Percentiles rank a stretch among this genome's conserved stretches.
Evolutionary conservation across 2,797 vertebrate genomes (phyloP).

Genomic region (Hippopotamyrus pictus): DNA sequence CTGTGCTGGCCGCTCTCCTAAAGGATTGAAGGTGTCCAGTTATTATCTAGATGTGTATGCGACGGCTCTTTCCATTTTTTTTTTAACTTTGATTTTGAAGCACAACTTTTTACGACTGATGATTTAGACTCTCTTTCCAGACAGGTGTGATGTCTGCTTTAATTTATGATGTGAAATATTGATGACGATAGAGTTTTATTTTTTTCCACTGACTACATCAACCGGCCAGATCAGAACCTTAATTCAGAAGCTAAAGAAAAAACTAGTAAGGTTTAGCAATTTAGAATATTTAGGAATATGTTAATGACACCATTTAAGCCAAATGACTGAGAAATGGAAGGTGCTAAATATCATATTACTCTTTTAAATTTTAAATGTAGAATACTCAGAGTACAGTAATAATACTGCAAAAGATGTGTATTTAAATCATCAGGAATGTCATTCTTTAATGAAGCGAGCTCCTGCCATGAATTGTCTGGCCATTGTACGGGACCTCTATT

Average conservation of each 20-base stretch:
- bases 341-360: neutral
- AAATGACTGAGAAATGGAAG: neutral
- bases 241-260: neutral
- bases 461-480: neutral
- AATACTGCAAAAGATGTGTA: neutral
- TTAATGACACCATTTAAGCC: neutral
- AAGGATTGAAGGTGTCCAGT: neutral
- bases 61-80: neutral
- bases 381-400: neutral
- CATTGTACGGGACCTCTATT: neutral
- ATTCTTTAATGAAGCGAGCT: neutral
- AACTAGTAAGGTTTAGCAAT: neutral
- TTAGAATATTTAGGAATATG: neutral
- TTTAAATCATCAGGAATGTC: neutral
- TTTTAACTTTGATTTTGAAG: neutral
- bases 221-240: neutral
- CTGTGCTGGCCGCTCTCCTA: neutral
- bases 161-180: neutral
- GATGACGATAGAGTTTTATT: neutral
- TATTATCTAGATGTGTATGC: neutral
- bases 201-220: neutral
- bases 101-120: neutral
- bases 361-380: neutral
- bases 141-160: neutral
- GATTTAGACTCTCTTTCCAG: neutral